phyloP scores from a whole-genome alignment of 23 tunicate species.

The Trididemnum miniatum region DNA sequence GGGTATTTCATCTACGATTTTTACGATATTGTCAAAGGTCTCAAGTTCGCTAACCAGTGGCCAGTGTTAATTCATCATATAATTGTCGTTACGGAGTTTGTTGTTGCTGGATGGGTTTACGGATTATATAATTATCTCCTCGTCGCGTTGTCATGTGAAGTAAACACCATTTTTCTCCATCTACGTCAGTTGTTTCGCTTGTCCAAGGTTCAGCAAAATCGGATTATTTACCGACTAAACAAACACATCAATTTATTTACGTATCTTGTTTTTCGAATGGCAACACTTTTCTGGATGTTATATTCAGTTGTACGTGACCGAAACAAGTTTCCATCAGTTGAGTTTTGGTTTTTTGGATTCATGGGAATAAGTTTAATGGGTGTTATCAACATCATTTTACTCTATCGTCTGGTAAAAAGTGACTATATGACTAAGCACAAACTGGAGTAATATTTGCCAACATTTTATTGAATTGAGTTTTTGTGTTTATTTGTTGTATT shows the following conservation, averaged over 20 bases:
- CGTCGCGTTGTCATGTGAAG: conserved; percentile 43
- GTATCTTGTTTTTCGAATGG: conserved; percentile 39
- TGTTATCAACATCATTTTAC: conserved; percentile 30
- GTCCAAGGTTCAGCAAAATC: neutral
- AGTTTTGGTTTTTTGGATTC: conserved; percentile 4
- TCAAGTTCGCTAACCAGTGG: conserved; percentile 12
- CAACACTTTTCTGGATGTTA: conserved; percentile 33
- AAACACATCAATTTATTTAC: conserved; percentile 24
- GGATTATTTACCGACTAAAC: conserved; percentile 15
- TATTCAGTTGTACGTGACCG: neutral
- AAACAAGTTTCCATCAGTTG: neutral
- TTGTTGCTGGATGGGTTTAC: neutral
- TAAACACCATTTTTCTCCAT: conserved; percentile 51
- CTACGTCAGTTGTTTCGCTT: conserved; percentile 34
- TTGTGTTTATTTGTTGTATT: too few relatives aligned
- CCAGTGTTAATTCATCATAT: conserved; percentile 24
- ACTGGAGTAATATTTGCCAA: too few relatives aligned
- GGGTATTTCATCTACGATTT: conserved; percentile 24
- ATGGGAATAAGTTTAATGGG: conserved; percentile 38
- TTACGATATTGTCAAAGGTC: neutral
- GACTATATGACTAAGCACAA: too few relatives aligned
- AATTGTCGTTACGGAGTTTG: conserved; percentile 8
- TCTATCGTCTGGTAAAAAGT: conserved; percentile 18
- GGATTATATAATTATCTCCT: conserved; percentile 16
- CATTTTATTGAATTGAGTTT: too few relatives aligned